Percentiles rank a stretch among this genome's conserved stretches.
phyloP scores from a whole-genome alignment of 2,888 invertebrate genomes.

The Seira ritae region DNA sequence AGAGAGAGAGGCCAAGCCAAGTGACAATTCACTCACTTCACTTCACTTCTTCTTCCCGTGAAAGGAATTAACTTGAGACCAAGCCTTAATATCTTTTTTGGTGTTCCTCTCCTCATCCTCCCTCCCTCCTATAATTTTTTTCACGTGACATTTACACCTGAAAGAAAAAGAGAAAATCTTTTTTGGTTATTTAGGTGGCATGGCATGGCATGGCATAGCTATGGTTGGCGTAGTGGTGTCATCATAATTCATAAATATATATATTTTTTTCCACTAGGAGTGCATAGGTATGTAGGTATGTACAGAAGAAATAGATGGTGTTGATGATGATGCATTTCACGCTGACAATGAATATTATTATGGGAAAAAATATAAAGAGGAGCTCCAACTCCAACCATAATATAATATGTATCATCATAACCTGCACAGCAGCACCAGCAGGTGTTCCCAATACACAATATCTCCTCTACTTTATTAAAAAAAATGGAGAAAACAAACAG shows the following conservation, averaged over 20 bases:
- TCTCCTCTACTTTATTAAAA: slow-evolving; percentile 14
- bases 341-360: slow-evolving; percentile 43
- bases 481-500: slow-evolving; percentile 6
- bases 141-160: slow-evolving; percentile 37
- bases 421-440: slow-evolving; percentile 61
- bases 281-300: neutral
- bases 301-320: slow-evolving; percentile 13
- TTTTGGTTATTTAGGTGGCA: slow-evolving; percentile 2
- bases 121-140: neutral
- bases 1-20: no score
- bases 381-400: no score
- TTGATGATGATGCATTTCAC: slow-evolving; percentile 42
- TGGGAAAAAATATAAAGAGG: slow-evolving; percentile 14
- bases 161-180: slow-evolving; percentile 12
- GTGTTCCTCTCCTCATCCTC: slow-evolving; percentile 31
- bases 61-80: slow-evolving; percentile 31
- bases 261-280: slow-evolving; percentile 7
- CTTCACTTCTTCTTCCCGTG: neutral
- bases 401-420: slow-evolving; percentile 46
- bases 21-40: slow-evolving; percentile 50
- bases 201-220: no score
- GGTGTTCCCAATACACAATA: slow-evolving; percentile 36
- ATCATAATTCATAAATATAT: slow-evolving; percentile 57
- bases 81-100: slow-evolving; percentile 36
- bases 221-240: slow-evolving; percentile 20